Conservation (phyloP, 1,140 invertebrate genomes). For the Calephelis nemesis region DNA sequence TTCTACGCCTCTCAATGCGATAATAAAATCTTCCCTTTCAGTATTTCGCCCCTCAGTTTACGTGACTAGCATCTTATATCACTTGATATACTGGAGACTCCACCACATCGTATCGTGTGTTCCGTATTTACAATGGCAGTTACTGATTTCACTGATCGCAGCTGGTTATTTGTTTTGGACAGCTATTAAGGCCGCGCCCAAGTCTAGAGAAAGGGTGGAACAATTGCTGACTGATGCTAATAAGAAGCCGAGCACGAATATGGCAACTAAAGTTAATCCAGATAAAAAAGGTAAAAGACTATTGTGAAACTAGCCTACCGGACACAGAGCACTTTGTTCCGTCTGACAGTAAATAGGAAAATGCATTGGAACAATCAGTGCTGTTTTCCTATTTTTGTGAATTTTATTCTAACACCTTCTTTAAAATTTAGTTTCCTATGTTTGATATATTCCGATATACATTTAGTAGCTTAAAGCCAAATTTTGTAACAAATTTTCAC, state of each 20-base stretch:
- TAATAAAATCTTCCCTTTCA: slow-evolving; percentile 44
- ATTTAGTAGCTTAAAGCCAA: no score
- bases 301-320: no score
- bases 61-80: slow-evolving; percentile 38
- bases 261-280: slow-evolving; percentile 26
- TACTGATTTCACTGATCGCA: slow-evolving; percentile 48
- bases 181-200: slow-evolving; percentile 37
- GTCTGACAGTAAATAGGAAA: no score
- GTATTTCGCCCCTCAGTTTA: slow-evolving; percentile 37
- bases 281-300: slow-evolving; percentile 23
- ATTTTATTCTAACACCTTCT: no score
- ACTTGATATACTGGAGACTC: slow-evolving; percentile 47
- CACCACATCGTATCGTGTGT: slow-evolving; percentile 36
- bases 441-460: no score
- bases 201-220: slow-evolving; percentile 29
- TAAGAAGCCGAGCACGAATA: background rate
- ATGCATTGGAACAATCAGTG: no score
- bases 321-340: no score
- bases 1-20: background rate
- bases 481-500: no score
- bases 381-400: no score
- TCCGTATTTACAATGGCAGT: slow-evolving; percentile 37
- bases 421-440: no score
- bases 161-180: slow-evolving; percentile 66
- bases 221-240: background rate